Evolutionary conservation across 2,888 invertebrate genomes (phyloP), one percentile per base, ranked within the genome.

Genomic region (Spilosoma lubricipeda): DNA sequence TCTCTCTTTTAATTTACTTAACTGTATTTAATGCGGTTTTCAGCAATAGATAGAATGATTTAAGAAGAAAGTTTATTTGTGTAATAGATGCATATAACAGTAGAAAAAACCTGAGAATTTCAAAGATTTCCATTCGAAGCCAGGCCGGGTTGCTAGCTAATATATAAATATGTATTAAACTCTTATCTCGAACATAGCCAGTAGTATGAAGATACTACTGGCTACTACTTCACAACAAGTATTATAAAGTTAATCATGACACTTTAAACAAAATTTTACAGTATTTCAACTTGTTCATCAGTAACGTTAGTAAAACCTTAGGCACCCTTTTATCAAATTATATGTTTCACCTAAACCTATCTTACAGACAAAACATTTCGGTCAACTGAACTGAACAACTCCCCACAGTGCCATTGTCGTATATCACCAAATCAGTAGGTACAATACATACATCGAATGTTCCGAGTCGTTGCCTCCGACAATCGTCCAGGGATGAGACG

Each of bases 401-500:
- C 70, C 70, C 70, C 2, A 9, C 11, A 45, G 70, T 70, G 15
- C 42, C 30, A 63, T 70, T 70, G 30, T 30, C 63, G 30, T 42
- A 59, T n/a, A 64, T 45, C 56, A 71, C 33, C 45, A 71, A 71
- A 64, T 71, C 71, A 48, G 71, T 30, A 11, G 67, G 42, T 64
- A 36, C 64, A 23, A 11, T 42, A 65, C 71, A 65, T 48, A 48
- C 65, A 71, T 65, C 33, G 71, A 33, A 71, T 45, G 48, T 56
- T 72, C 39, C 72, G 59, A 59, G 48, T 67, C 72, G 66, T 72
- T 72, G 30, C 39, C 42, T 67, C 23, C 33, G 52, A 39, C 66
- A 67, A 65, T 56, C 59, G 72, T 59, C 71, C 45, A 15, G 72
- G 67, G 67, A 67, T 36, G 67, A 23, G 56, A 72, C 71, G 66